phyloP scores from a whole-genome alignment of 1,140 invertebrate species.

The Formica exsecta region DNA sequence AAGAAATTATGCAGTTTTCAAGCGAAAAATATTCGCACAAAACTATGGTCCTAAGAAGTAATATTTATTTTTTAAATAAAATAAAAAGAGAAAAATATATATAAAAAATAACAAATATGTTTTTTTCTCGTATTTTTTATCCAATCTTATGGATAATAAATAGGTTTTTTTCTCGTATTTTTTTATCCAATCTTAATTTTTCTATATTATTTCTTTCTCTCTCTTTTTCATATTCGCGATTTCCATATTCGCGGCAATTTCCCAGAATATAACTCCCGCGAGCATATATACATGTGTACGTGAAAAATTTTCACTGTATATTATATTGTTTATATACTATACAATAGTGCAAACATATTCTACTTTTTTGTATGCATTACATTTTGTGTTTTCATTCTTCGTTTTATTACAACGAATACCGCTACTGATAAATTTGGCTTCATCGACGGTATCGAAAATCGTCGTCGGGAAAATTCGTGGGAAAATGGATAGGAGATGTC shows the following conservation, averaged over 20 bases:
- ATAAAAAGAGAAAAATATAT: no score
- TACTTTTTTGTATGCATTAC: slow-evolving; percentile 5
- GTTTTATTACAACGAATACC: slow-evolving; percentile 11
- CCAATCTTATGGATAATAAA: background rate
- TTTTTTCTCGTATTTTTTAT: slow-evolving; percentile 12
- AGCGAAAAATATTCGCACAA: background rate
- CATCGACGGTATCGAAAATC: slow-evolving; percentile 19
- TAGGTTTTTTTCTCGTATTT: background rate
- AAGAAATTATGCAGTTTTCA: background rate
- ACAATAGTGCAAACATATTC: slow-evolving; percentile 34
- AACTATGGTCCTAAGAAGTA: background rate
- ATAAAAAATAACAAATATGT: background rate
- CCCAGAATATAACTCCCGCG: background rate
- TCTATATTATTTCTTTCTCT: background rate
- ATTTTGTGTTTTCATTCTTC: background rate
- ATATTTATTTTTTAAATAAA: background rate
- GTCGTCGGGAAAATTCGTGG: slow-evolving; percentile 25
- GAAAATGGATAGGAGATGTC: slow-evolving; percentile 47
- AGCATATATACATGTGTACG: background rate
- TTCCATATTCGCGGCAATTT: slow-evolving; percentile 42
- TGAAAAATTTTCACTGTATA: background rate
- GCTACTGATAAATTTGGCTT: slow-evolving; percentile 6
- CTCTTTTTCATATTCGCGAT: background rate
- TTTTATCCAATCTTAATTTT: slow-evolving; percentile 26
- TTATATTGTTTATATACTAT: slow-evolving; percentile 29